These are phyloP conservation scores for Aurelia sp. DNA, from an alignment of 30 jellyfish, hydroid and myxozoan species.

Conservation along the genomic window DNA sequence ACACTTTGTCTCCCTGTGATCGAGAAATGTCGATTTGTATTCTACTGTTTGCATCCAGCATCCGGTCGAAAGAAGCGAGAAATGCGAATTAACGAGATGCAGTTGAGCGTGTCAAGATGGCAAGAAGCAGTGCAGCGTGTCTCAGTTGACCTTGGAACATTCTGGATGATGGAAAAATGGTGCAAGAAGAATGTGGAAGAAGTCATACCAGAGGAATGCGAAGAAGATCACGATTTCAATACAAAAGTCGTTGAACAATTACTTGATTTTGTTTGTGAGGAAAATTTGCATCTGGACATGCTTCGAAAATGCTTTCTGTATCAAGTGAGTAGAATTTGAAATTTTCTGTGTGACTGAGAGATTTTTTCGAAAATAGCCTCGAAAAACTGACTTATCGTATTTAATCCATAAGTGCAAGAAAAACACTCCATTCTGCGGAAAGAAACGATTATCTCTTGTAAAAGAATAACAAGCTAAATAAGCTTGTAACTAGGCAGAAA, in stretches of 20 bases:
- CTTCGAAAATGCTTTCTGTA: conserved; percentile 80
- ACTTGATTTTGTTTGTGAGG: conserved; percentile 80
- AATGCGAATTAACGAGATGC: neutral
- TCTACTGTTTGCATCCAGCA: conserved; percentile 80
- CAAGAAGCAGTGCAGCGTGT: conserved; percentile 49
- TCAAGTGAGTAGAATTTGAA: conserved; percentile 49
- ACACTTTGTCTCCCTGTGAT: conserved; percentile 73
- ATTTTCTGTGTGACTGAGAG: too few species aligned
- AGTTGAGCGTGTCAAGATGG: conserved; percentile 53
- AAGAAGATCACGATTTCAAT: conserved; percentile 5
- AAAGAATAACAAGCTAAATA: too few species aligned
- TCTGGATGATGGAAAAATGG: conserved; percentile 83
- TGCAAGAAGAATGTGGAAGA: conserved; percentile 20
- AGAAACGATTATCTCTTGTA: too few species aligned
- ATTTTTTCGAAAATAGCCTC: too few species aligned
- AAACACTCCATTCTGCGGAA: too few species aligned
- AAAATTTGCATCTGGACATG: conserved; percentile 70
- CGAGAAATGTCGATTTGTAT: conserved; percentile 80
- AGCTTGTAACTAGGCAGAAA: too few species aligned
- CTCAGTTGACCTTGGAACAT: conserved; percentile 43
- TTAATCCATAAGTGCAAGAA: too few species aligned
- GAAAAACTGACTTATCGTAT: too few species aligned
- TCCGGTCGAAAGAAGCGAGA: conserved; percentile 37
- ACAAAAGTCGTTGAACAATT: conserved; percentile 55
- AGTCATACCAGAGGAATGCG: neutral